A percentile compares a stretch with the other conserved stretches of the same genome.
Evolutionary conservation across 2,797 vertebrate genomes (phyloP).

Genomic region (Mormyrus proboscirostris): DNA sequence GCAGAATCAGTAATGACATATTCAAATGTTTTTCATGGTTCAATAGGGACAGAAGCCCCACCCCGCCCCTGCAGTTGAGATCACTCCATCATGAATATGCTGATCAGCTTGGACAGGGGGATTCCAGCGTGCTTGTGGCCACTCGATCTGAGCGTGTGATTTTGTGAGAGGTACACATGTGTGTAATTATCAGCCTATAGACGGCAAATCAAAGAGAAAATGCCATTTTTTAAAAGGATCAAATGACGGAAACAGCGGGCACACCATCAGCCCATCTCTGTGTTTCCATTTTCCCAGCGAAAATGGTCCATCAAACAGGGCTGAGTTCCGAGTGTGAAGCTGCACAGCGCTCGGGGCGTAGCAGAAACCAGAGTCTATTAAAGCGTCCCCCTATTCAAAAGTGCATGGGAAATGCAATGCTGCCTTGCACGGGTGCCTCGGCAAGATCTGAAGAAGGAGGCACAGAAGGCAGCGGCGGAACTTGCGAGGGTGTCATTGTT

Average conservation of each 20-base stretch:
- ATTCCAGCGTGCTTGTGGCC: conserved; percentile 1
- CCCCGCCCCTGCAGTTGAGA: neutral
- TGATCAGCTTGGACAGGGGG: neutral
- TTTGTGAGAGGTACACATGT: neutral
- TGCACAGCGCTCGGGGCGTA: neutral
- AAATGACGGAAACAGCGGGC: neutral
- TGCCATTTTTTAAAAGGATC: neutral
- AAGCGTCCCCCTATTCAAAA: neutral
- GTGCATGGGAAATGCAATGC: neutral
- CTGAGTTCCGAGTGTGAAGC: neutral
- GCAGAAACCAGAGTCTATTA: neutral
- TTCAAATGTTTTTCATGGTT: neutral
- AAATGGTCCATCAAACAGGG: neutral
- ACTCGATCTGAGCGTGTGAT: neutral
- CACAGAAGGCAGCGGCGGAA: neutral
- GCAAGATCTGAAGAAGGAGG: neutral
- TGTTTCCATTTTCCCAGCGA: neutral
- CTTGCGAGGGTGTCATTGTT: neutral
- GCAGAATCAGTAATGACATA: neutral
- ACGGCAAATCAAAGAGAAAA: neutral
- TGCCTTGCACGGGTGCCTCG: neutral
- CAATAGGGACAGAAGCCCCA: neutral
- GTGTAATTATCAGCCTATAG: neutral
- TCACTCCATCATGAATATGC: neutral
- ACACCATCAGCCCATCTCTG: neutral